These are phyloP conservation scores for Rhabdomys pumilio DNA, from an alignment of 2,797 vertebrate species.

Conservation along the genomic window DNA sequence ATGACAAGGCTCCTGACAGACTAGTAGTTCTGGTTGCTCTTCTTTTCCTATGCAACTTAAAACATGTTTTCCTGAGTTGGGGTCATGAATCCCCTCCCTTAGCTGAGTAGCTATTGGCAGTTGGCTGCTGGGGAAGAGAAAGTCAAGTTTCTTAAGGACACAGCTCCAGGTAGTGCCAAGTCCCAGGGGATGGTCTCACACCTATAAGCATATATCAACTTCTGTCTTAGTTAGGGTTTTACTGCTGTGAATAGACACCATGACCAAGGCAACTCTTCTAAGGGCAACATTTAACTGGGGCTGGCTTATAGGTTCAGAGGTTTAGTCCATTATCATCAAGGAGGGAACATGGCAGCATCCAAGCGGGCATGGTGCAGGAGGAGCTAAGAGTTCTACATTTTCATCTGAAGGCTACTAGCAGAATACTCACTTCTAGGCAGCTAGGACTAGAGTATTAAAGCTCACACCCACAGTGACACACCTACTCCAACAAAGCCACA, in stretches of 20 bases:
- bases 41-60: background rate
- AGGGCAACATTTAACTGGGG: background rate
- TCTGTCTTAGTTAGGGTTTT: background rate
- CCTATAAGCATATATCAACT: background rate
- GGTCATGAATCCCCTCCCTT: too few species aligned
- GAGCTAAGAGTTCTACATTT: background rate
- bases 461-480: background rate
- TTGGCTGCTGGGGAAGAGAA: too few species aligned
- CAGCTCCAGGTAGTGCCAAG: background rate
- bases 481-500: background rate
- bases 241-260: background rate
- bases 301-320: background rate
- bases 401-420: background rate
- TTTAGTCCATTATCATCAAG: background rate
- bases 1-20: background rate
- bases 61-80: background rate
- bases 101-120: background rate
- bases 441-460: background rate
- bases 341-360: background rate
- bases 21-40: background rate
- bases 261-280: background rate
- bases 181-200: background rate
- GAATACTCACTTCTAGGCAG: background rate
- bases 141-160: background rate
- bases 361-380: background rate